phyloP scores from a whole-genome alignment of 30 jellyfish, hydroid and myxozoan species.

The Rhopilema esculentum region DNA sequence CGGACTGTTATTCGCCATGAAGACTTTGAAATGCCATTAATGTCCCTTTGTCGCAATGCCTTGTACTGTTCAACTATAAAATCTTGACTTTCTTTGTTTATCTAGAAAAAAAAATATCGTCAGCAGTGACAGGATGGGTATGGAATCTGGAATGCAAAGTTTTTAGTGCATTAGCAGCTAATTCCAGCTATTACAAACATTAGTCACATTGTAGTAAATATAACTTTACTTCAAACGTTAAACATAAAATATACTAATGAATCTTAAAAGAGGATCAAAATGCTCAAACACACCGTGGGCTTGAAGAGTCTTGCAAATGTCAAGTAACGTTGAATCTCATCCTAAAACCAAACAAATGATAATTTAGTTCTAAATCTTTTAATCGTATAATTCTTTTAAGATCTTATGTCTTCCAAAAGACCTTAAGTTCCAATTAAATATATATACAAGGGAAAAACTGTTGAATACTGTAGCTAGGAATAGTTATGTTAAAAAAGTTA shows the following conservation, averaged over 20 bases:
- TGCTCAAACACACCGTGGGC: slow-evolving; percentile 73
- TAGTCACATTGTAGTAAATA: too few relatives aligned
- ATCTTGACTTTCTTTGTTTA: slow-evolving; percentile 96
- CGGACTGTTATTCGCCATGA: slow-evolving; percentile 99
- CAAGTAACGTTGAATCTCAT: slow-evolving; percentile 87
- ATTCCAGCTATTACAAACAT: too few relatives aligned
- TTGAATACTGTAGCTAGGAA: too few relatives aligned
- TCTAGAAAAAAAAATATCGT: slow-evolving; percentile 23
- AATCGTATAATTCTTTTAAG: too few relatives aligned
- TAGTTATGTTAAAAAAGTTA: too few relatives aligned
- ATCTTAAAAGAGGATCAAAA: background rate
- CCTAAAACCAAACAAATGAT: slow-evolving; percentile 33
- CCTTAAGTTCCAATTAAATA: too few relatives aligned
- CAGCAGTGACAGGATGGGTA: background rate
- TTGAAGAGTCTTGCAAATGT: slow-evolving; percentile 97
- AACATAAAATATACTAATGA: background rate
- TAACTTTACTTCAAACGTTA: too few relatives aligned
- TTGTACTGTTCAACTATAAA: slow-evolving; percentile 96
- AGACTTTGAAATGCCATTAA: slow-evolving; percentile 88
- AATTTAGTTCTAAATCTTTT: too few relatives aligned
- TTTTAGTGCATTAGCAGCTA: too few relatives aligned
- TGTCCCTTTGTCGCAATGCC: slow-evolving; percentile 90
- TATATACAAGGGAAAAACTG: too few relatives aligned
- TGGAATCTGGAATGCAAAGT: too few relatives aligned
- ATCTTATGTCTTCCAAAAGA: too few relatives aligned